Evolutionary conservation across 2,113 vertebrate genomes (phyloP).

Genomic region (Alectura lathami): DNA sequence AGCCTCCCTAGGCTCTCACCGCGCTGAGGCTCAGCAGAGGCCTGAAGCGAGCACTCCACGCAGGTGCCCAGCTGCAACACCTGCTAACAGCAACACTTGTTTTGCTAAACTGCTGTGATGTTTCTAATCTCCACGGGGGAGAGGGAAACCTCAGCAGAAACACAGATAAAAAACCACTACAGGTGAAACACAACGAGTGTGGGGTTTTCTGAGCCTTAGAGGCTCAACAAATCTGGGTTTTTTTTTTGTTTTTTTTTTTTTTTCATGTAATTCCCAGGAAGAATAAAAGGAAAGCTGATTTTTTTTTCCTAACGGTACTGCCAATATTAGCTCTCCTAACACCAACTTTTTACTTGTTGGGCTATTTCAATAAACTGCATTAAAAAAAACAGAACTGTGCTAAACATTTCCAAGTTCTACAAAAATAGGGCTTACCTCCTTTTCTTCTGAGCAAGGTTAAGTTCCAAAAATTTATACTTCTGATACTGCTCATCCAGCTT

Average conservation of each 20-base stretch:
- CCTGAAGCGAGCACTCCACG: not conserved
- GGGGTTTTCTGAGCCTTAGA: not conserved
- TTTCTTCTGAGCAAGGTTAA: constrained; percentile 97
- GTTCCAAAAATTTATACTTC: constrained; percentile 99
- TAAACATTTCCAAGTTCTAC: not conserved
- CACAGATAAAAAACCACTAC: accelerated
- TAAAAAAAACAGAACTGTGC: not conserved
- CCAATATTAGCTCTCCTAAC: not conserved
- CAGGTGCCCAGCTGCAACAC: not conserved
- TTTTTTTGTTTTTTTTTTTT: not conserved
- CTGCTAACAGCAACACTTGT: accelerated
- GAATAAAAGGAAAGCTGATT: not conserved
- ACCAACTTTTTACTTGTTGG: not conserved
- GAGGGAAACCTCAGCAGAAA: not conserved
- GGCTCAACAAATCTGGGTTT: too few relatives aligned
- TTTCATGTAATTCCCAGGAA: not conserved
- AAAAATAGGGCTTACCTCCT: constrained; percentile 81
- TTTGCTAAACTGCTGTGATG: accelerated
- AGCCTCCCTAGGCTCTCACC: not conserved
- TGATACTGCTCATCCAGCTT: constrained; percentile 96
- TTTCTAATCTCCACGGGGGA: not conserved
- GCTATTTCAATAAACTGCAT: not conserved
- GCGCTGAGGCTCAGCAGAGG: accelerated
- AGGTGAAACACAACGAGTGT: not conserved
- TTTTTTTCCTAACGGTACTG: not conserved